A percentile compares a stretch with the other conserved stretches of the same genome.
Evolutionary conservation across 35 echinoderm and acorn worm species (phyloP).

Genomic region (Ptychodera flava): DNA sequence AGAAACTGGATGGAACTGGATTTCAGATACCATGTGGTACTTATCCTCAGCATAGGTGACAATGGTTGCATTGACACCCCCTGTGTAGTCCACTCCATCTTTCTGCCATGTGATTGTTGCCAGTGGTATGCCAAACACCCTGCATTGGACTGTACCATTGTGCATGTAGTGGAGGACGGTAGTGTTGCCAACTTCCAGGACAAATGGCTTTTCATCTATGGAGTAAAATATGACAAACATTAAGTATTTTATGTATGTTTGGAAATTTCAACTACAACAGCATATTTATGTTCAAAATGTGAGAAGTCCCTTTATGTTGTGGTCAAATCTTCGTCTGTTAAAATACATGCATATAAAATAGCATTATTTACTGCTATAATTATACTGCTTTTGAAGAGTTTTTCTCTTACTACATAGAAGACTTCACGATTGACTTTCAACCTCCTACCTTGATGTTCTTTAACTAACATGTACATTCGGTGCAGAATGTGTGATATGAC

Average conservation of each 20-base stretch:
- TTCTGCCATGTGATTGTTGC: constrained; percentile 57
- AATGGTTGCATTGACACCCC: constrained; percentile 65
- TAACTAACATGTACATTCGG: no score
- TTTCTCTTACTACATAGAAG: no score
- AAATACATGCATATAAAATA: no score
- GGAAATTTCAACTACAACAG: neutral
- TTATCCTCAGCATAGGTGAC: constrained; percentile 59
- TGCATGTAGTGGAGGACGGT: constrained; percentile 74
- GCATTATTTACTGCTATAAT: no score
- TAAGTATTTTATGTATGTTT: neutral
- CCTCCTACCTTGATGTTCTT: no score
- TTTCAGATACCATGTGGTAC: constrained; percentile 65
- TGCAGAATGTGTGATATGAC: no score
- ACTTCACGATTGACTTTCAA: no score
- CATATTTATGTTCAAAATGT: no score
- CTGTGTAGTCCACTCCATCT: constrained; percentile 49
- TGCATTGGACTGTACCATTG: constrained; percentile 85
- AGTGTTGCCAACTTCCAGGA: constrained; percentile 55
- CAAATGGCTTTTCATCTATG: constrained; percentile 59
- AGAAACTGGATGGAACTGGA: constrained; percentile 66
- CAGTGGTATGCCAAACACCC: constrained; percentile 75
- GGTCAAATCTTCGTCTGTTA: no score
- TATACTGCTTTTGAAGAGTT: no score
- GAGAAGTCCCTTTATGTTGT: no score
- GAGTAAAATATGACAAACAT: neutral